phyloP scores from a whole-genome alignment of 2,797 vertebrate species.

The Kryptolebias ocellatus region DNA sequence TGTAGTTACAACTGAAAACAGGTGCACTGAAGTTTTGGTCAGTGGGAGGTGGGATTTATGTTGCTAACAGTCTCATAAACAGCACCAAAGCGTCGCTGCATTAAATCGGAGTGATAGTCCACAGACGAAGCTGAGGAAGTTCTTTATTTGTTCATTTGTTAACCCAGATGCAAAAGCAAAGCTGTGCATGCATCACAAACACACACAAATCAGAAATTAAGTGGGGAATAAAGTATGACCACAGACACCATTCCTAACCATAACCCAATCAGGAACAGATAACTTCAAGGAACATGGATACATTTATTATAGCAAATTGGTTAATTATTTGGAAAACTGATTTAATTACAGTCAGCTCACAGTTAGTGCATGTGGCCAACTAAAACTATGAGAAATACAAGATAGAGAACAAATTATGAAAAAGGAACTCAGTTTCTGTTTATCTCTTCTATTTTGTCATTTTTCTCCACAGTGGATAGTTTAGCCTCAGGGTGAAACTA shows the following conservation, averaged over 20 bases:
- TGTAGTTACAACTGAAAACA: conserved; percentile 2
- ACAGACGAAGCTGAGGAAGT: background rate
- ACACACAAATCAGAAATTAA: background rate
- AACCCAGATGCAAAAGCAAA: background rate
- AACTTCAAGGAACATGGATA: conserved; percentile 8
- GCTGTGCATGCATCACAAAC: background rate
- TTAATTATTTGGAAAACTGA: conserved; percentile 41
- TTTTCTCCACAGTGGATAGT: conserved; percentile 4
- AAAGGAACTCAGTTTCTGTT: background rate
- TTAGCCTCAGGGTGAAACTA: conserved; percentile 1
- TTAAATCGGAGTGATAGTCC: background rate
- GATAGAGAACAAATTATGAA: background rate
- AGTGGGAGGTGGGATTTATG: background rate
- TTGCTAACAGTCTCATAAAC: conserved; percentile 1
- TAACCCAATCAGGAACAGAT: background rate
- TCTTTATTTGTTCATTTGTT: background rate
- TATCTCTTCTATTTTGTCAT: background rate
- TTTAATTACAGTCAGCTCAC: conserved; percentile 48
- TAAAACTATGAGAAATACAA: conserved; percentile 44
- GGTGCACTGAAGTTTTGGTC: conserved; percentile 1
- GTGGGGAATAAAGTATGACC: background rate
- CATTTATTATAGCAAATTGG: conserved; percentile 44
- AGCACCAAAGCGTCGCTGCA: background rate
- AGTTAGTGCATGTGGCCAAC: conserved; percentile 53
- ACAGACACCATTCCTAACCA: conserved; percentile 15